Conservation (phyloP, 64 coral and sea anemone species). For the Montipora efflorescens region DNA sequence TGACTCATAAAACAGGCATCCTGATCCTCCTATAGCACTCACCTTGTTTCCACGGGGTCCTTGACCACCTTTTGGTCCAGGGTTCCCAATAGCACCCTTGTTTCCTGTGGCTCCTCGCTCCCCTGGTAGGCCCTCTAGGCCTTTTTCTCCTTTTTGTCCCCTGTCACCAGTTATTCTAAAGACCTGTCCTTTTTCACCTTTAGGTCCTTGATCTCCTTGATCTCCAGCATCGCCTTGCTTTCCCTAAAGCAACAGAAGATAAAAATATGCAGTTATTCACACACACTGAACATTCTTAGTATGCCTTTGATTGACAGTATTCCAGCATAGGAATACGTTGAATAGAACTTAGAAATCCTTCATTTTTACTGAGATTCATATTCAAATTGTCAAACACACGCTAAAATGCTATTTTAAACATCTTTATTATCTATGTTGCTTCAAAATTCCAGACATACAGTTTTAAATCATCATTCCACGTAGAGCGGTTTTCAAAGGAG, state of each 20-base stretch:
- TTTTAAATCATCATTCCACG: no score
- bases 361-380: no score
- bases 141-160: constrained; percentile 59
- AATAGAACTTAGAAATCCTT: no score
- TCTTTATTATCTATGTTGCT: no score
- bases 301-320: no score
- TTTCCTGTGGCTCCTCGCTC: constrained; percentile 31
- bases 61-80: not conserved
- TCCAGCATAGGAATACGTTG: no score
- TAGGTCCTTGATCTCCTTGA: constrained; percentile 55
- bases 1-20: not conserved
- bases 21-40: not conserved
- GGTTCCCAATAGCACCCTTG: constrained; percentile 7
- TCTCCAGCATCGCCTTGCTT: constrained; percentile 40
- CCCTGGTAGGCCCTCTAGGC: constrained; percentile 52
- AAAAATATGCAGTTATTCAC: not conserved
- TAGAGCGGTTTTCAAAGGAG: no score
- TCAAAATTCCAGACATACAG: no score
- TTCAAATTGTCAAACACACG: no score
- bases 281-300: no score
- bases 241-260: constrained; percentile 19
- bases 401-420: no score
- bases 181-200: constrained; percentile 78
- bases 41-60: constrained; percentile 70
- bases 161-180: constrained; percentile 47